These are phyloP conservation scores for Leptopilina boulardi DNA, from an alignment of 1,140 invertebrate genomes.

Conservation along the genomic window DNA sequence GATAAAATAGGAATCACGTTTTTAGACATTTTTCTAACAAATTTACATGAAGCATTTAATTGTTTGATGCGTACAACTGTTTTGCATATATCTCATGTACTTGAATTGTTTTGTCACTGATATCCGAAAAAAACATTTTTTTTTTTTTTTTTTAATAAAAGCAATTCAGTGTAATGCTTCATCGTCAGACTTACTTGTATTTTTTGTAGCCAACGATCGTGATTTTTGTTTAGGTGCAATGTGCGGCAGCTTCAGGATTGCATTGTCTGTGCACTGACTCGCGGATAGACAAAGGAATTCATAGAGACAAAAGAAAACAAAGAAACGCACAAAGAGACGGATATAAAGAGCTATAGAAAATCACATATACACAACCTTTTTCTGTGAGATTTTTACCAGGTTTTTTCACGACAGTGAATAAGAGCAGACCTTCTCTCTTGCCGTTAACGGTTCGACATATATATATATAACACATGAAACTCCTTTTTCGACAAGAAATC, in stretches of 20 bases:
- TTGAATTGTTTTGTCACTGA: too few species aligned
- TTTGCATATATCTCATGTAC: too few species aligned
- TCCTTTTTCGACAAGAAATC: background rate
- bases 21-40: too few species aligned
- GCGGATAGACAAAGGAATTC: conserved; percentile 9
- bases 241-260: conserved; percentile 27
- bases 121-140: background rate
- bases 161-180: background rate
- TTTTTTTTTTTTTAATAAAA: too few species aligned
- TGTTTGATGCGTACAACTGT: too few species aligned
- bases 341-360: conserved; percentile 27
- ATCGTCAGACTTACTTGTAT: conserved; percentile 1
- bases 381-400: conserved; percentile 4
- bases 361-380: conserved; percentile 22
- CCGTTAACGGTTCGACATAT: background rate
- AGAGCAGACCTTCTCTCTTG: conserved; percentile 3
- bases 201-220: background rate
- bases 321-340: conserved; percentile 9
- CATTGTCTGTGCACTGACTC: conserved; percentile 7
- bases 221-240: conserved; percentile 23
- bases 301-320: conserved; percentile 24
- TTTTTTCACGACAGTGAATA: conserved; percentile 23
- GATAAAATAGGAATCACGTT: too few species aligned
- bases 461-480: conserved; percentile 3
- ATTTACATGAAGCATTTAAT: too few species aligned